Evolutionary conservation across 2,888 invertebrate genomes (phyloP).

Genomic region (Lasius platythorax): DNA sequence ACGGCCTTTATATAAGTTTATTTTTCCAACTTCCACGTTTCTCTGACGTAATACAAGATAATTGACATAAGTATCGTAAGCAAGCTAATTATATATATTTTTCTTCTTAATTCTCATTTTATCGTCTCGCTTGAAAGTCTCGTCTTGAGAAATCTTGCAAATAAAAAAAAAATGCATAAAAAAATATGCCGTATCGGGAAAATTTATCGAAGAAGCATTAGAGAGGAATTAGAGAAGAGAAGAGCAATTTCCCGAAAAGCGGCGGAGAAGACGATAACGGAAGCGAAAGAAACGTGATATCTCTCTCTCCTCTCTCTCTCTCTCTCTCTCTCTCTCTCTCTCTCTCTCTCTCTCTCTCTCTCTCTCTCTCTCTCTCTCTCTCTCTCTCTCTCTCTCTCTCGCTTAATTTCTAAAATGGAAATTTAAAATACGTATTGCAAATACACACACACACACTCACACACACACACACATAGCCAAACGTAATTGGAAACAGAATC

Average conservation of each 20-base stretch:
- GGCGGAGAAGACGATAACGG: not conserved
- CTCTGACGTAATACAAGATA: not conserved
- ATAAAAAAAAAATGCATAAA: not conserved
- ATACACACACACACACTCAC: too few relatives aligned
- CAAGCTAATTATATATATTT: not conserved
- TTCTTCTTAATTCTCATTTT: not conserved
- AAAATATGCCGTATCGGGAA: not conserved
- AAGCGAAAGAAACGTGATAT: not conserved
- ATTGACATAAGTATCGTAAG: not conserved
- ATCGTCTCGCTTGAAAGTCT: not conserved
- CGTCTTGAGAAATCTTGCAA: not conserved
- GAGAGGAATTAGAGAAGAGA: not conserved
- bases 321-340: not conserved
- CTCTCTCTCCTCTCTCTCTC: not conserved
- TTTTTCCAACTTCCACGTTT: not conserved
- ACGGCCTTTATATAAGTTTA: not conserved
- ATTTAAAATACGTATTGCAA: not conserved
- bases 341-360: not conserved
- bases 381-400: not conserved
- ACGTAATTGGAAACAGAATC: not conserved
- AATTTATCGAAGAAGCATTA: not conserved
- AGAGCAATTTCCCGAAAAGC: not conserved
- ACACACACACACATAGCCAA: not conserved
- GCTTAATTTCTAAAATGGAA: not conserved
- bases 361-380: not conserved